Conservation (phyloP, 2,113 vertebrate genomes). For the Pithys albifrons region DNA sequence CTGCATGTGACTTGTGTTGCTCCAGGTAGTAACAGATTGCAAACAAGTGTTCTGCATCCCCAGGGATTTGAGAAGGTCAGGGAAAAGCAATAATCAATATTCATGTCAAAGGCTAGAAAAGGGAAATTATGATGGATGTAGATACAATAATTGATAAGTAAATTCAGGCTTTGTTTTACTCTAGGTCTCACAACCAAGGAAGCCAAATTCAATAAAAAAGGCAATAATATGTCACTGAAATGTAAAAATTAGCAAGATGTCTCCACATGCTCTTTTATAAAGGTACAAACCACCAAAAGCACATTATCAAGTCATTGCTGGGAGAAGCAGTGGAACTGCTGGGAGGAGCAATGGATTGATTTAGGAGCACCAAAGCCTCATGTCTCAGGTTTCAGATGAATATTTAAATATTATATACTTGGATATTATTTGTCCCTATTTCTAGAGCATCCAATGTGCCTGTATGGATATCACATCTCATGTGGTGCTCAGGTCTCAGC, state of each 20-base stretch:
- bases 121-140: background rate
- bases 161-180: background rate
- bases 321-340: background rate
- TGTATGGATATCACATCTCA: background rate
- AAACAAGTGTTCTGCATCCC: background rate
- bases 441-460: background rate
- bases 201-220: background rate
- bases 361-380: background rate
- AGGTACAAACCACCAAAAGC: background rate
- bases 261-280: background rate
- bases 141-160: background rate
- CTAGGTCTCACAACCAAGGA: background rate
- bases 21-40: background rate
- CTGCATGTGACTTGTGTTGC: background rate
- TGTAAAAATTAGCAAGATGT: background rate
- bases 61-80: background rate
- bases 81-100: background rate
- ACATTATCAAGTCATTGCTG: background rate
- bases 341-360: background rate
- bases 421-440: background rate
- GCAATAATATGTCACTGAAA: background rate
- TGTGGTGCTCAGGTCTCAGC: background rate
- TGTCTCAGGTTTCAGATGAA: background rate
- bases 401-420: background rate
- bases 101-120: background rate